phyloP scores from a whole-genome alignment of 2,888 invertebrate genomes.

The Strigamia crassipes region DNA sequence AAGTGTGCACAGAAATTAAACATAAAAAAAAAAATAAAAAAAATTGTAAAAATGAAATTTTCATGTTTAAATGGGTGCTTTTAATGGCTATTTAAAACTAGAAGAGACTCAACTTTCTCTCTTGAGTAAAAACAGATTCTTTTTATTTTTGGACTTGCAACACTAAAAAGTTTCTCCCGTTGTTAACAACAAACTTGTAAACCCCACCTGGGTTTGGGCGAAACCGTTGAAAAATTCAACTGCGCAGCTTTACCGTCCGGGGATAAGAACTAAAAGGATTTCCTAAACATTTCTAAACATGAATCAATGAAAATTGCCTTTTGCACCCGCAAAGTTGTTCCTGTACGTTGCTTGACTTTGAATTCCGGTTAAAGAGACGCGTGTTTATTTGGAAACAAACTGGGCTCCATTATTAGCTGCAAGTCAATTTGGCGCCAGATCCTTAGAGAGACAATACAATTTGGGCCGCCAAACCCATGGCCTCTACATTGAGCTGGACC shows the following conservation, averaged over 20 bases:
- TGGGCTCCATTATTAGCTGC: conserved; percentile 32
- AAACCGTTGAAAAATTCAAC: conserved; percentile 22
- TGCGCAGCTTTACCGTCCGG: background rate
- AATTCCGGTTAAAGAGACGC: conserved; percentile 40
- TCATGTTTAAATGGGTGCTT: background rate
- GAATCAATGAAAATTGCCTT: conserved; percentile 18
- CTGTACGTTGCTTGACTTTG: conserved; percentile 35
- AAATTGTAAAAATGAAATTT: background rate
- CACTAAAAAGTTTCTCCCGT: background rate
- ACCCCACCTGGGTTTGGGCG: background rate
- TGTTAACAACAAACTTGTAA: background rate
- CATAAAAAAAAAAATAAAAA: background rate
- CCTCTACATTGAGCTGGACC: conserved; percentile 27
- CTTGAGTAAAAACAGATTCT: background rate
- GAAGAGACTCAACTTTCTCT: background rate
- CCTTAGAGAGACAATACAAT: conserved; percentile 39
- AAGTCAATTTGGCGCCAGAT: conserved; percentile 40
- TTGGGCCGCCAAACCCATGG: conserved; percentile 33
- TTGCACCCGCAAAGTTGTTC: conserved; percentile 6
- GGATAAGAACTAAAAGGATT: conserved; percentile 28
- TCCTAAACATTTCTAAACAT: conserved; percentile 42
- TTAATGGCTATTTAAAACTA: background rate
- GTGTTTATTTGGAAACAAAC: conserved; percentile 42
- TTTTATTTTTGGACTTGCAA: background rate
- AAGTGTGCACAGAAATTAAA: background rate